Percentiles rank a stretch among this genome's conserved stretches.
phyloP scores from a whole-genome alignment of 2,888 invertebrate species.

The Coelinius sp. region DNA sequence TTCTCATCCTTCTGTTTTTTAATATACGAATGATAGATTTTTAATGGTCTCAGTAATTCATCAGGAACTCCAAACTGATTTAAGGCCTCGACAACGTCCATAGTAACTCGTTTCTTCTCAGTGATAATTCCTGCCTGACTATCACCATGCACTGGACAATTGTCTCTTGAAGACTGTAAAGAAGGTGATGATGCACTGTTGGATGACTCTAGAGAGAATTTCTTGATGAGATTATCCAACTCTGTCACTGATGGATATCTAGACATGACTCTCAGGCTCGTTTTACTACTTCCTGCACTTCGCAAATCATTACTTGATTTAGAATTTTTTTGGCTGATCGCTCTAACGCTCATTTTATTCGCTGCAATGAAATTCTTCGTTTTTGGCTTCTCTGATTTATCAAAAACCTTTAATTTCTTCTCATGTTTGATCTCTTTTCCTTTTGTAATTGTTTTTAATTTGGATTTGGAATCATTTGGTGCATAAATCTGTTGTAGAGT shows the following conservation, averaged over 20 bases:
- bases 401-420: slow-evolving; percentile 13
- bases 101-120: slow-evolving; percentile 44
- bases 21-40: slow-evolving; percentile 56
- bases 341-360: slow-evolving; percentile 44
- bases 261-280: neutral
- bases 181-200: slow-evolving; percentile 36
- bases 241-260: slow-evolving; percentile 52
- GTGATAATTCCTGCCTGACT: slow-evolving; percentile 45
- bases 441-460: neutral
- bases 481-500: slow-evolving; percentile 49
- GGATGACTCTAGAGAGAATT: slow-evolving; percentile 47
- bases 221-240: slow-evolving; percentile 56
- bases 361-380: slow-evolving; percentile 47
- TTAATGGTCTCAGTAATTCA: slow-evolving; percentile 56
- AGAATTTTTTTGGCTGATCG: slow-evolving; percentile 21
- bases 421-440: neutral
- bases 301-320: slow-evolving; percentile 20
- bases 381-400: slow-evolving; percentile 26
- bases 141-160: slow-evolving; percentile 58
- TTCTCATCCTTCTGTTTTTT: slow-evolving; percentile 38
- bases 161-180: neutral
- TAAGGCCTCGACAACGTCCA: slow-evolving; percentile 58
- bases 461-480: slow-evolving; percentile 12
- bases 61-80: slow-evolving; percentile 56
- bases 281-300: neutral